Evolutionary conservation across 2,888 invertebrate species (phyloP).

Genomic region (Oxyscelio sp.): DNA sequence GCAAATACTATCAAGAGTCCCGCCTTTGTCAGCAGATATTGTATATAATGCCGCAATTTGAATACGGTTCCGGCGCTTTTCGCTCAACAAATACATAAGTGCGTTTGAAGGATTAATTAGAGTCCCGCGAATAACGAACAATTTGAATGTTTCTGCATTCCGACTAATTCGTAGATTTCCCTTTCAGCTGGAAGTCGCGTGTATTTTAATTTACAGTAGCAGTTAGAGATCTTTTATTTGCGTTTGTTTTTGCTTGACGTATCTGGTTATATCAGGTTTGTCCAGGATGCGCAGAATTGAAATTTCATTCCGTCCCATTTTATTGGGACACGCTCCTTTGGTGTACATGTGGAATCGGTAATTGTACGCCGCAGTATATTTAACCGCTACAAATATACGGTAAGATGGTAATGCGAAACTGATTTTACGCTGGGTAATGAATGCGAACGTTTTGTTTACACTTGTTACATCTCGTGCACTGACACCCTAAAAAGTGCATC

Average conservation of each 20-base stretch:
- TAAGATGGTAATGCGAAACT: slow-evolving; percentile 57
- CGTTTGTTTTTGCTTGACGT: too few relatives aligned
- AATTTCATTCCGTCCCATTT: background rate
- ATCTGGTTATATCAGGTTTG: too few relatives aligned
- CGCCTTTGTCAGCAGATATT: slow-evolving; percentile 48
- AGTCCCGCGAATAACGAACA: slow-evolving; percentile 27
- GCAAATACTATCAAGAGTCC: slow-evolving; percentile 49
- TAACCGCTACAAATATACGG: slow-evolving; percentile 45
- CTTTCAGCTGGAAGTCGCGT: background rate
- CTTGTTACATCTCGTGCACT: slow-evolving; percentile 33
- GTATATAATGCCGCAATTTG: slow-evolving; percentile 45
- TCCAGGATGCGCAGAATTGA: background rate
- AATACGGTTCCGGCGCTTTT: slow-evolving; percentile 34
- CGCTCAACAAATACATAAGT: slow-evolving; percentile 44
- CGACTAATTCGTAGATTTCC: background rate
- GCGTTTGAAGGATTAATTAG: slow-evolving; percentile 63
- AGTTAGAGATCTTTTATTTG: background rate
- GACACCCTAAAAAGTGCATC: slow-evolving; percentile 16
- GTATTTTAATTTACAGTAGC: background rate
- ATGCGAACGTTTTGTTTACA: slow-evolving; percentile 43
- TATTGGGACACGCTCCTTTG: background rate
- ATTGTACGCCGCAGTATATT: slow-evolving; percentile 47
- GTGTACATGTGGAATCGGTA: slow-evolving; percentile 45
- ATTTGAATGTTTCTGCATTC: slow-evolving; percentile 15
- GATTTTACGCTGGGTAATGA: slow-evolving; percentile 57